Conservation (phyloP, 2,113 vertebrate genomes). For the Trichomycterus rosablanca region DNA sequence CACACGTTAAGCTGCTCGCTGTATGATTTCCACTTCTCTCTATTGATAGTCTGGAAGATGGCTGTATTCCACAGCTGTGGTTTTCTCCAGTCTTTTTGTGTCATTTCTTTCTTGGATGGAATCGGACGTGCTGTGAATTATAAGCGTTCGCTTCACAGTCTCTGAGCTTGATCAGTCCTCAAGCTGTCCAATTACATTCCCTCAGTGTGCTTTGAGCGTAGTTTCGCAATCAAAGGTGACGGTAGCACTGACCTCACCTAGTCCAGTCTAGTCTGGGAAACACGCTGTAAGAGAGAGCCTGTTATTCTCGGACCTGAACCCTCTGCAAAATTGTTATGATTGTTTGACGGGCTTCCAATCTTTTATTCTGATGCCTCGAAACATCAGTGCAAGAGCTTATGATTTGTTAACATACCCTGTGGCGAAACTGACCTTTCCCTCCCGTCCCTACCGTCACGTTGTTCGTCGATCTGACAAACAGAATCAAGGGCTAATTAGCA, state of each 20-base stretch:
- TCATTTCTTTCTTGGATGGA: neutral
- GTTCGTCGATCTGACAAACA: neutral
- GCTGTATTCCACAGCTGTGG: neutral
- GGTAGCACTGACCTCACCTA: neutral
- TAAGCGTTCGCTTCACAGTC: conserved; percentile 6
- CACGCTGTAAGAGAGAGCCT: neutral
- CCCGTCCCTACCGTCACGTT: neutral
- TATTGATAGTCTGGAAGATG: neutral
- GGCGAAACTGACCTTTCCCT: conserved; percentile 7
- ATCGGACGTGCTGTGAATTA: neutral
- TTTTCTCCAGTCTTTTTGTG: conserved; percentile 3
- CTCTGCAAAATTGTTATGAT: too few species aligned
- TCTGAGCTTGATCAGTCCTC: neutral
- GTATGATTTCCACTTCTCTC: neutral
- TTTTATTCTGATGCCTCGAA: conserved; percentile 7
- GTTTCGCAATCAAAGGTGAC: conserved; percentile 21
- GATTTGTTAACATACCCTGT: conserved; percentile 28
- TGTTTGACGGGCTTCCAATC: neutral
- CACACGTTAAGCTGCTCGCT: too few species aligned
- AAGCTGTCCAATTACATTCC: neutral
- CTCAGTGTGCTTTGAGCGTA: neutral
- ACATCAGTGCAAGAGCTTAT: conserved; percentile 10
- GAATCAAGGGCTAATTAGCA: conserved; percentile 38
- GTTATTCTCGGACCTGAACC: too few species aligned
- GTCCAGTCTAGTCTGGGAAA: conserved; percentile 8